Conservation (phyloP, 2,888 invertebrate species). For the Tromatobia lineatoria region DNA sequence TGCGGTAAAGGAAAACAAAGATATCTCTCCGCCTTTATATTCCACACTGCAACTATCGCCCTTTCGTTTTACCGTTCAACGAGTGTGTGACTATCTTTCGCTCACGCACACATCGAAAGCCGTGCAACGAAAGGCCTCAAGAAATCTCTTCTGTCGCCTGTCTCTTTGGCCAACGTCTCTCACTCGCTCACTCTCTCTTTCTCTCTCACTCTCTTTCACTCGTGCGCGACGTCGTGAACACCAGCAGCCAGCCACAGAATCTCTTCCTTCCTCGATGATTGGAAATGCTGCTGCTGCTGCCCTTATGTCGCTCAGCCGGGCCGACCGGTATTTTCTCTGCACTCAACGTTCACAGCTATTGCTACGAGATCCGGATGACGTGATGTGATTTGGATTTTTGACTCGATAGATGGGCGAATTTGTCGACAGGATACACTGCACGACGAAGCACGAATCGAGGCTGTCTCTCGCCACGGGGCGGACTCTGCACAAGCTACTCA, state of each 20-base stretch:
- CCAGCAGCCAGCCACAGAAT: slow-evolving; percentile 9
- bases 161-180: slow-evolving; percentile 47
- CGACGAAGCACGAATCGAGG: slow-evolving; percentile 12
- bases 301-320: not conserved
- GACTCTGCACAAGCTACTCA: slow-evolving; percentile 33
- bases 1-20: slow-evolving; percentile 45
- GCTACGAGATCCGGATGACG: not conserved
- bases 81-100: not conserved
- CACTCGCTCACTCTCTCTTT: slow-evolving; percentile 50
- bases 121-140: not conserved
- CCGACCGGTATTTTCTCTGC: not conserved
- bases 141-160: slow-evolving; percentile 22
- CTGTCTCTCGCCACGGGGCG: slow-evolving; percentile 57
- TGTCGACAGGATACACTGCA: slow-evolving; percentile 5
- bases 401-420: not conserved
- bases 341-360: not conserved
- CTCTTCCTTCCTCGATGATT: slow-evolving; percentile 1
- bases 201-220: slow-evolving; percentile 43
- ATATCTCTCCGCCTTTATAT: not conserved
- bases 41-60: not conserved
- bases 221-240: slow-evolving; percentile 18
- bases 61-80: slow-evolving; percentile 51
- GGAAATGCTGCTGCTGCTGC: slow-evolving; percentile 7
- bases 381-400: not conserved
- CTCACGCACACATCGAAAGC: not conserved